These are phyloP conservation scores for Gobius niger DNA, from an alignment of 2,113 vertebrate genomes.

Conservation along the genomic window DNA sequence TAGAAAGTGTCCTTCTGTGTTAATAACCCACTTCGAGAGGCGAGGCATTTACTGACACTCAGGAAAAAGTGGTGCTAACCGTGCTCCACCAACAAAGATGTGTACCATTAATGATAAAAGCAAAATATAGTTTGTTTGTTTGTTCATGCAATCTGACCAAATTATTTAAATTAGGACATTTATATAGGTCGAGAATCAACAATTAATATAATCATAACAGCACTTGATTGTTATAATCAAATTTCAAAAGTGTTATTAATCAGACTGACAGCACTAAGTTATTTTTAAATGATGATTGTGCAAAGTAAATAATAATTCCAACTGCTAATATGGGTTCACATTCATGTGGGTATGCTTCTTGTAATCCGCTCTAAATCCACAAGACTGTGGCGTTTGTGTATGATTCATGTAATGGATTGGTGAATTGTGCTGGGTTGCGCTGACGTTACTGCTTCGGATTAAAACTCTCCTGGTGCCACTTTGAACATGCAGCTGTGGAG, in stretches of 20 bases:
- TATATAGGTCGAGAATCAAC: too few species aligned
- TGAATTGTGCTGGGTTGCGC: conserved; percentile 12
- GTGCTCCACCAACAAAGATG: too few species aligned
- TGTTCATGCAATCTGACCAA: too few species aligned
- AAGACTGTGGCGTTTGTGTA: conserved; percentile 29
- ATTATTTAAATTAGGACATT: too few species aligned
- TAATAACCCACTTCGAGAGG: conserved; percentile 52
- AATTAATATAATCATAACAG: too few species aligned
- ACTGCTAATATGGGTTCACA: not conserved
- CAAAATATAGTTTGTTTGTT: too few species aligned
- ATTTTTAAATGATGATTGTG: not conserved
- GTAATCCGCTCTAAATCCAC: conserved; percentile 37
- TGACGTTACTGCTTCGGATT: conserved; percentile 32
- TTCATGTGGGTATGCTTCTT: conserved; percentile 15
- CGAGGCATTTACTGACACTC: conserved; percentile 33
- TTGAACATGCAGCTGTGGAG: conserved; percentile 30
- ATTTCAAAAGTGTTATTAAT: too few species aligned
- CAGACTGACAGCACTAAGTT: too few species aligned
- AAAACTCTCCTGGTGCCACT: conserved; percentile 31
- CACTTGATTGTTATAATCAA: too few species aligned
- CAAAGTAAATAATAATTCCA: not conserved
- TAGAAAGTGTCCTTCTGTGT: conserved; percentile 60
- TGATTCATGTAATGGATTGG: conserved; percentile 38
- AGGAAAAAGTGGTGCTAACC: not conserved
- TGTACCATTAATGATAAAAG: too few species aligned